Base-by-base conservation (phyloP, 2,113 vertebrate species). In the Zingel zingel region DNA sequence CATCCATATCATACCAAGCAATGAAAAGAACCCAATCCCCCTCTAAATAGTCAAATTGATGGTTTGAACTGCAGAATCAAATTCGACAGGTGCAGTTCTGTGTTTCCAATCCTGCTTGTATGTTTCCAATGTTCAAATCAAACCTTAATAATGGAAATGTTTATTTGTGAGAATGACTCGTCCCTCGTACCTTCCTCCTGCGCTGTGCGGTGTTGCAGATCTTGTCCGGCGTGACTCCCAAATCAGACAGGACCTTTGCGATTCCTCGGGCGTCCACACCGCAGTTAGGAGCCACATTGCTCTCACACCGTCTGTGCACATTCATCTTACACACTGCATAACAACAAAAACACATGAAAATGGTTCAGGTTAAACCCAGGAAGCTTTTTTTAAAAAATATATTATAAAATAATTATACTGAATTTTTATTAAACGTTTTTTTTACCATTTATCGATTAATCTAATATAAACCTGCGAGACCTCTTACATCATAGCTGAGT, bases 281-380 rank as follows among this genome's bases (percentile, higher is more conserved):
- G 21, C 98, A 99, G 95, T 98, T 99, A 59, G 98, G 98, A 69
- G 98, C 98, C 89, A 99, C 98, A 5, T 99, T 99, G 84, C 93
- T 96, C 95, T 99, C 98, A 91, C 98, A 99, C 77, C 98, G 97
- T 76, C 98, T 94, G 94, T 99, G 98, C 81, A 99, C 97, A 48
- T 99, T 99, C 98, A 99, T 99, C 96, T 99, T 99, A 95, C 98
- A 99, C 82, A 98, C 98, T 99, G 92, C 6, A 5, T 7, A 47
- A 53, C 7, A 45, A 51, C n/a, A 70, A n/a, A 15, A 50, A 13
- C 18, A 61, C 4, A 58, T 0, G 7, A 14, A 27, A 54, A 19
- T 0, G 9, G 14, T 48, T 74, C 10, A 62, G 45, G 53, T 48
- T 21, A 65, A 45, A 18, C 14, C 5, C 12, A 30, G 2, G 3